A percentile compares a stretch with the other conserved stretches of the same genome.
Conservation (phyloP, 2,888 invertebrate genomes). For the Maniola hyperantus region DNA sequence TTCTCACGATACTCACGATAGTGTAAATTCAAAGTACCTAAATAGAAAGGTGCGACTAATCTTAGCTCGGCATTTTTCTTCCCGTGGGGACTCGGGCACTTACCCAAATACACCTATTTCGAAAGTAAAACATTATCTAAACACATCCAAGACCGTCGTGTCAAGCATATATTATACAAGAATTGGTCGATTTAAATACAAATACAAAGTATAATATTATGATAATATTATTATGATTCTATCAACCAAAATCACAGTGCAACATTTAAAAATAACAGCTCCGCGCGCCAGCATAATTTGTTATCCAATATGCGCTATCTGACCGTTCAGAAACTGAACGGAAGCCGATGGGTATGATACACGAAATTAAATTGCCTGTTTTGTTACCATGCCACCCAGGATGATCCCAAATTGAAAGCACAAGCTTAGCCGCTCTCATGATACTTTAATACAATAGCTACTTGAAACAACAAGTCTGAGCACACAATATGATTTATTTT, state of each 20-base stretch:
- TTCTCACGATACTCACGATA: too few species aligned
- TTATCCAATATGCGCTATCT: constrained; percentile 38
- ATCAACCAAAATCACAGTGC: constrained; percentile 3
- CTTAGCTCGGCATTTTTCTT: too few species aligned
- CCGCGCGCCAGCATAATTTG: constrained; percentile 32
- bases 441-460: not conserved
- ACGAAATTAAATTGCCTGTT: constrained; percentile 5
- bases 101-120: too few species aligned
- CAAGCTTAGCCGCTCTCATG: not conserved
- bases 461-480: not conserved
- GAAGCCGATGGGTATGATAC: constrained; percentile 13
- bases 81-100: too few species aligned
- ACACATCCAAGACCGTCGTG: too few species aligned
- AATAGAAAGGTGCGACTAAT: too few species aligned
- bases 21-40: too few species aligned
- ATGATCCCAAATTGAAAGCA: constrained; percentile 7
- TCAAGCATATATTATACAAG: too few species aligned
- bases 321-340: constrained; percentile 30
- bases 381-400: not conserved
- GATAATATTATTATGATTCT: not conserved
- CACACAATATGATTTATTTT: not conserved
- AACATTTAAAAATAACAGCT: constrained; percentile 14
- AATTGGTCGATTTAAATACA: too few species aligned
- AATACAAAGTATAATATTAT: too few species aligned
- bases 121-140: too few species aligned